Evolutionary conservation across 2,113 vertebrate genomes (phyloP).

Genomic region (Macrotis lagotis): DNA sequence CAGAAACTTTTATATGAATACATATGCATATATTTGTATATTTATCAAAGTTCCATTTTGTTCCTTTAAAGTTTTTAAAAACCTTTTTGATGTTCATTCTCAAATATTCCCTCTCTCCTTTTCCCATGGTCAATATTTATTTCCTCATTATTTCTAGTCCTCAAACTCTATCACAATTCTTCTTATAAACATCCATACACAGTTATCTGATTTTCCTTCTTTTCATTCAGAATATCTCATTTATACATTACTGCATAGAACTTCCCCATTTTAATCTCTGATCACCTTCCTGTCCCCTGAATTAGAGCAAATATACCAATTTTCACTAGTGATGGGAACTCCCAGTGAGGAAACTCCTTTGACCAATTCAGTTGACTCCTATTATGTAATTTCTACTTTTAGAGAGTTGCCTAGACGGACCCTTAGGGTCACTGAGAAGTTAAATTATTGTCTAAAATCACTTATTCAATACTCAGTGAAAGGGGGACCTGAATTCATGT

Average conservation of each 20-base stretch:
- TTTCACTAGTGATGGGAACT: not conserved
- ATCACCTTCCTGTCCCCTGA: not conserved
- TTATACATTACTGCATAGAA: not conserved
- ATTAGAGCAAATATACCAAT: not conserved
- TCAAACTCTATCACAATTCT: not conserved
- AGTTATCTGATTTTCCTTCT: constrained; percentile 24
- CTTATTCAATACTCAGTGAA: not conserved
- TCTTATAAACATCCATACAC: not conserved
- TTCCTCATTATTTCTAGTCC: not conserved
- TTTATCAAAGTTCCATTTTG: not conserved
- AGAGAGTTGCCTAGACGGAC: not conserved
- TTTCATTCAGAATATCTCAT: constrained; percentile 14
- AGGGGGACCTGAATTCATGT: not conserved
- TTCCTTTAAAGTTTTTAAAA: not conserved
- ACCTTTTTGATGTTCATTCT: not conserved
- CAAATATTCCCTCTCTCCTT: not conserved
- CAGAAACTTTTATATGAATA: not conserved
- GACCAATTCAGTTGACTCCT: not conserved
- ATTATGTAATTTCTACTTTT: not conserved
- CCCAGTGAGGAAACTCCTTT: not conserved
- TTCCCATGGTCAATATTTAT: not conserved
- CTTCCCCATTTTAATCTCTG: not conserved
- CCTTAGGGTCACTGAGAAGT: not conserved
- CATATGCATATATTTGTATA: too few species aligned
- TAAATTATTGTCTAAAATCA: not conserved